Percentiles rank a stretch among this genome's conserved stretches.
Conservation (phyloP, 1,140 invertebrate species). For the Caenorhabditis remanei region DNA sequence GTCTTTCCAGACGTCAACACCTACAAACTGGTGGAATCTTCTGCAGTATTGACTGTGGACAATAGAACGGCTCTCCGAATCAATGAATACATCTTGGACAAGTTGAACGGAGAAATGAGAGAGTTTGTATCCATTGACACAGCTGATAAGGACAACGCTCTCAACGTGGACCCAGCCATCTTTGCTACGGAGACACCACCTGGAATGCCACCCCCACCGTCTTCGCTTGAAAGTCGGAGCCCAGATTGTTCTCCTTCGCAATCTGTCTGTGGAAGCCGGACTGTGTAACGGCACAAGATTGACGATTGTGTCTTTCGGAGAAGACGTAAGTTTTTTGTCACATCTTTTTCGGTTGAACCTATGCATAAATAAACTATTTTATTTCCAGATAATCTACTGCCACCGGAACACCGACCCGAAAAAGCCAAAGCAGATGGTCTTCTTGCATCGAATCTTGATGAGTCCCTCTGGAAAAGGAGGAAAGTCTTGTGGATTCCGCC, state of each 20-base stretch:
- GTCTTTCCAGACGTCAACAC: neutral
- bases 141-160: neutral
- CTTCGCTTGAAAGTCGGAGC: neutral
- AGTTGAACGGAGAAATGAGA: neutral
- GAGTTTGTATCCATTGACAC: neutral
- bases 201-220: neutral
- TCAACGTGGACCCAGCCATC: neutral
- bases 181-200: neutral
- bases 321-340: neutral
- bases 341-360: neutral
- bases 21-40: no score
- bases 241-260: neutral
- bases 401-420: neutral
- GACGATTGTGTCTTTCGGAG: neutral
- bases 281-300: neutral
- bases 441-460: neutral
- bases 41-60: constrained; percentile 47
- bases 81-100: neutral
- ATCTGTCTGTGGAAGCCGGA: neutral
- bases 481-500: neutral
- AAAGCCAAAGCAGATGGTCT: neutral
- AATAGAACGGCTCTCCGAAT: constrained; percentile 6
- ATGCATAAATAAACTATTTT: neutral
- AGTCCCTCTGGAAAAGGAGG: neutral
- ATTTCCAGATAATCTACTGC: neutral